Evolutionary conservation across 1,140 invertebrate genomes (phyloP).

Genomic region (Parapsyche elsis): DNA sequence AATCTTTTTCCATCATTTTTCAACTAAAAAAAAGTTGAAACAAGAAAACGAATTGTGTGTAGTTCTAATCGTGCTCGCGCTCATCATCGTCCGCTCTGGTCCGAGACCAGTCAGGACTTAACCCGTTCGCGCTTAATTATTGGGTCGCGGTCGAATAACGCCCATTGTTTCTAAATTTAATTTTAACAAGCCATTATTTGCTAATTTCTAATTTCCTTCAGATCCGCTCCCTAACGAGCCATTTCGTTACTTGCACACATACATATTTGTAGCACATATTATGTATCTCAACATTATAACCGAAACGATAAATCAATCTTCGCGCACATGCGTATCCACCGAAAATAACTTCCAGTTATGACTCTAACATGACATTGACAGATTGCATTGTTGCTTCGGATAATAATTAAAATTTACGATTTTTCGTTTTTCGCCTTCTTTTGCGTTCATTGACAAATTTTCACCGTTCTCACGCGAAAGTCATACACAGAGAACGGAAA

Average conservation of each 20-base stretch:
- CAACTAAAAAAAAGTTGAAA: not conserved
- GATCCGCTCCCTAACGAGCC: constrained; percentile 30
- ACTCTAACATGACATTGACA: constrained; percentile 43
- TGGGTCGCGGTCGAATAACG: constrained; percentile 14
- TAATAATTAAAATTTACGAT: constrained; percentile 31
- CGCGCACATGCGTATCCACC: constrained; percentile 7
- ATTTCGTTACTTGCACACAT: not conserved
- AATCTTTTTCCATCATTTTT: constrained; percentile 31
- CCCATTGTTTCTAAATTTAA: constrained; percentile 41
- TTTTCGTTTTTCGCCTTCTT: not conserved
- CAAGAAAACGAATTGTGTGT: not conserved
- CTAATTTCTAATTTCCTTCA: constrained; percentile 39
- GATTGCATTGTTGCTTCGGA: constrained; percentile 39
- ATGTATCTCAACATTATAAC: not conserved
- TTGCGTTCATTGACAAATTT: constrained; percentile 17
- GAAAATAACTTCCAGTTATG: constrained; percentile 40
- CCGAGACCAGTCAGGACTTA: constrained; percentile 1
- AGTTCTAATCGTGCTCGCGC: not conserved
- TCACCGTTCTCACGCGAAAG: constrained; percentile 3
- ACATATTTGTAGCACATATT: not conserved
- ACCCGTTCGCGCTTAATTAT: constrained; percentile 27
- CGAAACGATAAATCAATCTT: not conserved
- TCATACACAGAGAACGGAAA: not conserved
- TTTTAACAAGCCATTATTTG: constrained; percentile 38
- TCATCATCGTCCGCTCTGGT: constrained; percentile 13